A percentile compares a stretch with the other conserved stretches of the same genome.
Evolutionary conservation across 2,888 invertebrate genomes (phyloP).

Genomic region (Nomada goodeniana): DNA sequence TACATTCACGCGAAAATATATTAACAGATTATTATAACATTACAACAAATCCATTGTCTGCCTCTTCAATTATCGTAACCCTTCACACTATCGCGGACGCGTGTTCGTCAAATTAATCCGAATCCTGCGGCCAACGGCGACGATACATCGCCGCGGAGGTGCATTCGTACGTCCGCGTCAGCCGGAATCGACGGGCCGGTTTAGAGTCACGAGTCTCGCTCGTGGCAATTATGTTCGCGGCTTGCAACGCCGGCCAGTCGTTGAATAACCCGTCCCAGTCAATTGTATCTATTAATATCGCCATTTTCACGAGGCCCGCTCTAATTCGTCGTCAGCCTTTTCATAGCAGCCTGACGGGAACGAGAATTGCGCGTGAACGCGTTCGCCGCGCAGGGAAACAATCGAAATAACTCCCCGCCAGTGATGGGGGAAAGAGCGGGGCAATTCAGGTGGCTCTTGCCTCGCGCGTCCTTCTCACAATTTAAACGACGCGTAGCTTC

Average conservation of each 20-base stretch:
- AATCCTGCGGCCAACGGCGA: not conserved
- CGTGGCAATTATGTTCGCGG: conserved; percentile 22
- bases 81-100: not conserved
- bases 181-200: conserved; percentile 15
- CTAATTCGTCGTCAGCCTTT: not conserved
- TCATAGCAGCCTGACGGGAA: not conserved
- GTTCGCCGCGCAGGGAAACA: conserved; percentile 8
- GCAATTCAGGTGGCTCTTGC: conserved; percentile 12
- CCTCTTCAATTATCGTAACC: conserved; percentile 48
- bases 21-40: conserved; percentile 83
- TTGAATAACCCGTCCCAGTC: not conserved
- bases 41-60: conserved; percentile 60
- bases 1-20: conserved; percentile 84
- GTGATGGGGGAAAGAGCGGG: conserved; percentile 1
- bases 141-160: not conserved
- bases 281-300: conserved; percentile 20
- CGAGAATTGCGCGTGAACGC: not conserved
- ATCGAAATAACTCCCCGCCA: conserved; percentile 43
- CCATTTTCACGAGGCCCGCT: not conserved
- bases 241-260: not conserved
- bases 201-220: conserved; percentile 17
- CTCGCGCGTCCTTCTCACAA: conserved; percentile 42
- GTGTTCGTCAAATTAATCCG: not conserved
- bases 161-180: too few relatives aligned
- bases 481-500: conserved; percentile 25